Percentiles rank a stretch among this genome's conserved stretches.
These are phyloP conservation scores for Nowickia ferox DNA, from an alignment of 2,888 invertebrate species.

Conservation along the genomic window DNA sequence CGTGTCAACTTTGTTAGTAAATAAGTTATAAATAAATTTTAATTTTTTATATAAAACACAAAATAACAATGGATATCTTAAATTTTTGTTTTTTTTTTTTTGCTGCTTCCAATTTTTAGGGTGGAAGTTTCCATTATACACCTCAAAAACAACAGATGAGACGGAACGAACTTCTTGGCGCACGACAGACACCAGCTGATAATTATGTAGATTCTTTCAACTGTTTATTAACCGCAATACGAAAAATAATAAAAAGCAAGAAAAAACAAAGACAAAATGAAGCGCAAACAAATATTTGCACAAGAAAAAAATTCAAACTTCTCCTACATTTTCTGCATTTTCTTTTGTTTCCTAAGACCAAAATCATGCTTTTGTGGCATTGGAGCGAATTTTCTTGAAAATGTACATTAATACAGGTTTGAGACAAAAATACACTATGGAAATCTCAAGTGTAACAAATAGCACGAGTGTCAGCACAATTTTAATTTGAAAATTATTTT, in stretches of 20 bases:
- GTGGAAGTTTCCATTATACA: slow-evolving; percentile 27
- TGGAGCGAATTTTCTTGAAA: neutral
- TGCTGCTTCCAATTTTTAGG: neutral
- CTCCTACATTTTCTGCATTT: neutral
- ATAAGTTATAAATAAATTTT: slow-evolving; percentile 70
- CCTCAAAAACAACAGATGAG: slow-evolving; percentile 45
- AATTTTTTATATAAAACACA: slow-evolving; percentile 47
- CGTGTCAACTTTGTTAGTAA: slow-evolving; percentile 64
- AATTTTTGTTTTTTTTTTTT: too few relatives aligned
- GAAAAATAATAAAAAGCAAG: slow-evolving; percentile 6
- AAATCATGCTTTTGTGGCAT: slow-evolving; percentile 39
- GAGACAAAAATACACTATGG: slow-evolving; percentile 16
- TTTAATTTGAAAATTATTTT: slow-evolving; percentile 14
- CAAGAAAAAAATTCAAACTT: slow-evolving; percentile 16
- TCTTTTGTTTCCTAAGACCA: neutral
- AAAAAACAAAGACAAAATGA: neutral
- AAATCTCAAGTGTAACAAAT: slow-evolving; percentile 11
- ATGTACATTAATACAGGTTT: slow-evolving; percentile 2
- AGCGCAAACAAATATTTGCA: slow-evolving; percentile 53
- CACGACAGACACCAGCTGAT: neutral
- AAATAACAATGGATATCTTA: slow-evolving; percentile 7
- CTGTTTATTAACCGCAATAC: slow-evolving; percentile 50
- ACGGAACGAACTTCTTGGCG: neutral
- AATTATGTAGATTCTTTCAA: slow-evolving; percentile 37
- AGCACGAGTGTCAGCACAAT: slow-evolving; percentile 6